These are phyloP conservation scores for Rhadinocentrus ornatus DNA, from an alignment of 2,797 vertebrate species.

Conservation along the genomic window DNA sequence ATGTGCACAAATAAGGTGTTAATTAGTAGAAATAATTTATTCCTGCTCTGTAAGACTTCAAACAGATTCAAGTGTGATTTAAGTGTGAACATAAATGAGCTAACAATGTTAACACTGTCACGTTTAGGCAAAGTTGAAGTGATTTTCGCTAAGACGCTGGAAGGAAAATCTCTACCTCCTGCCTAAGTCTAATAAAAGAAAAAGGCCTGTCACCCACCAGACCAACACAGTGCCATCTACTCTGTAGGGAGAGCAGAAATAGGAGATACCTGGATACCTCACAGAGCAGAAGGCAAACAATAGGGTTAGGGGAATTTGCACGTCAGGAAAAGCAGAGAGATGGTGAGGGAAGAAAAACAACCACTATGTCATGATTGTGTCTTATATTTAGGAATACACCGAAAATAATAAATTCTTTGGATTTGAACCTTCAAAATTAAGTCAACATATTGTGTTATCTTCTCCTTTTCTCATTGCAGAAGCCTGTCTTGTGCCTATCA, in stretches of 20 bases:
- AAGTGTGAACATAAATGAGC: not conserved
- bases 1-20: not conserved
- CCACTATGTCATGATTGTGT: not conserved
- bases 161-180: conserved; percentile 12
- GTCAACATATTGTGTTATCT: not conserved
- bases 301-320: not conserved
- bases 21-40: not conserved
- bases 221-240: conserved; percentile 24
- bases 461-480: not conserved
- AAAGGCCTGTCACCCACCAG: conserved; percentile 34
- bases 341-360: not conserved
- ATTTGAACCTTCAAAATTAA: not conserved
- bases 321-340: not conserved
- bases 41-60: not conserved
- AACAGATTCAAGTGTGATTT: not conserved
- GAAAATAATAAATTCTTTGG: not conserved
- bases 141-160: not conserved
- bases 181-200: not conserved
- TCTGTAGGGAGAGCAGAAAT: conserved; percentile 7
- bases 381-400: not conserved
- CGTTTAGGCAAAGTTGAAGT: not conserved
- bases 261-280: conserved; percentile 38
- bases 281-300: conserved; percentile 5
- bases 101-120: not conserved
- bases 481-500: not conserved